Conservation (phyloP, 2,113 vertebrate genomes). For the Pristiophorus japonicus region DNA sequence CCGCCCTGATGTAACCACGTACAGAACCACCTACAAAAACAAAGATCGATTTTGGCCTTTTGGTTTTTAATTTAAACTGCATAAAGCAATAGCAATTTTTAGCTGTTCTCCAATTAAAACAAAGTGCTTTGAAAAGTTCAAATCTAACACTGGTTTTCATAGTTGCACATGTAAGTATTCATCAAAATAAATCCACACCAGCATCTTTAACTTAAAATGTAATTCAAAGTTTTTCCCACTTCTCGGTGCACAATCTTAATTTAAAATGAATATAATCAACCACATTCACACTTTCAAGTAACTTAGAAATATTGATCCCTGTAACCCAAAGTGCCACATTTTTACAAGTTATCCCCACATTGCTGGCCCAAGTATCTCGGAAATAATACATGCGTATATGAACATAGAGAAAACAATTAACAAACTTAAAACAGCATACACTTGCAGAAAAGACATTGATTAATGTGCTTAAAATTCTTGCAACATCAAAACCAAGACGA, state of each 20-base stretch:
- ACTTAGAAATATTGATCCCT: not conserved
- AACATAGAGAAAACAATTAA: not conserved
- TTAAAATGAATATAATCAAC: not conserved
- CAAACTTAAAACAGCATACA: not conserved
- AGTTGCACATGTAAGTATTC: not conserved
- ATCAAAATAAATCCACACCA: not conserved
- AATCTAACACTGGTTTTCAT: too few species aligned
- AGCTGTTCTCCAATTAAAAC: too few species aligned
- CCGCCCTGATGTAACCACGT: too few species aligned
- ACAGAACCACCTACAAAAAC: too few species aligned
- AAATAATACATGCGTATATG: not conserved
- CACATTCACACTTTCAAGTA: not conserved
- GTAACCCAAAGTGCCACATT: not conserved
- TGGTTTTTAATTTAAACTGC: too few species aligned
- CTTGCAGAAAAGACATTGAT: not conserved
- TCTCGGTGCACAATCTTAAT: not conserved
- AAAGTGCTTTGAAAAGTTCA: too few species aligned
- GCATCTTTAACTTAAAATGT: not conserved
- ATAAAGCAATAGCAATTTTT: too few species aligned
- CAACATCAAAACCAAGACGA: not conserved
- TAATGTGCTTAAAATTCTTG: not conserved
- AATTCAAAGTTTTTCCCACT: not conserved
- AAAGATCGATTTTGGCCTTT: too few species aligned
- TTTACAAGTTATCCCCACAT: not conserved
- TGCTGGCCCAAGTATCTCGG: not conserved